These are phyloP conservation scores for Sebastes aleutianus DNA, from an alignment of 2,797 vertebrate species.

Conservation along the genomic window DNA sequence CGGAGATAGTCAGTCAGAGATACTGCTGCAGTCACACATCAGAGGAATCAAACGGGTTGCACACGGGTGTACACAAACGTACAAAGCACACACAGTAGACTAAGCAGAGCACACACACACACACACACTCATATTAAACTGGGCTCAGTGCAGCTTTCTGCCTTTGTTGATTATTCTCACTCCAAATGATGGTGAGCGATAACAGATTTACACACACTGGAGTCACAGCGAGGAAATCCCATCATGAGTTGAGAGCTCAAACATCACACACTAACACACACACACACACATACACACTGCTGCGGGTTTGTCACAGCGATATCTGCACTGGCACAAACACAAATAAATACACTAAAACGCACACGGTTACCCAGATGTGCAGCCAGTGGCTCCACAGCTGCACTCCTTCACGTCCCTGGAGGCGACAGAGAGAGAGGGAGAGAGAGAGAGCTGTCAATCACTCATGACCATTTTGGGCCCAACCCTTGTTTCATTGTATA, in stretches of 20 bases:
- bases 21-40: slow-evolving; percentile 1
- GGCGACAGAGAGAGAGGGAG: neutral
- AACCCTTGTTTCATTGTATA: too few relatives aligned
- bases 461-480: too few relatives aligned
- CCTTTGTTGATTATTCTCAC: slow-evolving; percentile 54
- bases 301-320: slow-evolving; percentile 43
- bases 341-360: slow-evolving; percentile 17
- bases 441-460: slow-evolving; percentile 34
- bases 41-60: neutral
- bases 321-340: slow-evolving; percentile 12
- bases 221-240: slow-evolving; percentile 59
- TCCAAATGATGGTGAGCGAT: slow-evolving; percentile 59
- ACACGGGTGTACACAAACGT: neutral
- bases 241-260: slow-evolving; percentile 49
- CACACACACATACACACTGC: neutral
- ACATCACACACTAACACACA: slow-evolving; percentile 17
- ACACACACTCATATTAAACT: neutral
- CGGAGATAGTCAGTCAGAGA: neutral
- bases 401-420: slow-evolving; percentile 21
- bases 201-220: slow-evolving; percentile 46
- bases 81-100: slow-evolving; percentile 6
- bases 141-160: slow-evolving; percentile 27
- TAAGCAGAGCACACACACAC: neutral
- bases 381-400: slow-evolving; percentile 53
- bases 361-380: slow-evolving; percentile 52